Conservation (phyloP, 2,888 invertebrate species). For the Brenthis daphne region DNA sequence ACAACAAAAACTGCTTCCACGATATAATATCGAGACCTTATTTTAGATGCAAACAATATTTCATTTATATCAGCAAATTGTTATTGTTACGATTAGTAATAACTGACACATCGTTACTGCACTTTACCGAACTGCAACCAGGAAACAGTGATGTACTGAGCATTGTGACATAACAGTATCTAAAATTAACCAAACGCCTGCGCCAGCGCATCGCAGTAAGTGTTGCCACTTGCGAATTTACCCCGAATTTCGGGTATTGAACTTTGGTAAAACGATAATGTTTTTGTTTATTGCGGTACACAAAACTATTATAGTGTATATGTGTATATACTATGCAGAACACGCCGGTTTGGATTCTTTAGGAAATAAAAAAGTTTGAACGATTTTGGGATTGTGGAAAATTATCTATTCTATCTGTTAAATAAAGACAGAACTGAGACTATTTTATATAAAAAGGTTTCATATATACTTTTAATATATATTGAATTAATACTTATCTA, state of each 20-base stretch:
- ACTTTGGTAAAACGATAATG: slow-evolving; percentile 31
- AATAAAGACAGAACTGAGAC: too few species aligned
- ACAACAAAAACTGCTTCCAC: background rate
- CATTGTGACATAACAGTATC: slow-evolving; percentile 69
- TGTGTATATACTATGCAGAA: too few species aligned
- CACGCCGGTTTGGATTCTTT: too few species aligned
- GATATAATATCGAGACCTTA: background rate
- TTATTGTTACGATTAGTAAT: background rate
- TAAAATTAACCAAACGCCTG: slow-evolving; percentile 71
- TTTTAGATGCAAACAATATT: background rate
- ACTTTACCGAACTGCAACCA: slow-evolving; percentile 37
- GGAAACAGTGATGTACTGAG: slow-evolving; percentile 38
- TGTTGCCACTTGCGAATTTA: slow-evolving; percentile 61
- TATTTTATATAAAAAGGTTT: too few species aligned
- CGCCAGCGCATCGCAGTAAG: slow-evolving; percentile 66
- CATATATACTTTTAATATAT: too few species aligned
- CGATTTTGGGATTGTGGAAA: too few species aligned
- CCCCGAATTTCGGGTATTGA: slow-evolving; percentile 51
- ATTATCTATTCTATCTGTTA: too few species aligned
- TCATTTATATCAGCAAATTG: slow-evolving; percentile 6
- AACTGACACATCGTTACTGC: slow-evolving; percentile 24
- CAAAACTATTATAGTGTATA: too few species aligned
- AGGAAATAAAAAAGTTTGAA: too few species aligned
- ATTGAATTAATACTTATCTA: too few species aligned
- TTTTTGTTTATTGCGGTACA: too few species aligned